Percentiles rank a stretch among this genome's conserved stretches.
Conservation (phyloP, 2,113 vertebrate genomes). For the Pardalotus punctatus region DNA sequence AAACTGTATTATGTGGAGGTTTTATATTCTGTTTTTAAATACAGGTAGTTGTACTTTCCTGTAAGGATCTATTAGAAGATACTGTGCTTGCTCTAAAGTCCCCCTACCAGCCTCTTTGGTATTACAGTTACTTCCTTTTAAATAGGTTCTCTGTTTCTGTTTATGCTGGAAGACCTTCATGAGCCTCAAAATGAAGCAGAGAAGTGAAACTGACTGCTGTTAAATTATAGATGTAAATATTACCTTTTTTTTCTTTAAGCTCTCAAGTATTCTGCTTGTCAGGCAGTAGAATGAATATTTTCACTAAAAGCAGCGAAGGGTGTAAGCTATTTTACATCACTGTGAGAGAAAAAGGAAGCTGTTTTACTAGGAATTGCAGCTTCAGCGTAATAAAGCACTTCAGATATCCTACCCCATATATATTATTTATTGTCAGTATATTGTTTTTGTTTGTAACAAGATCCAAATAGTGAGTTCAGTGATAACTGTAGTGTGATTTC, state of each 20-base stretch:
- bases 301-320: not conserved
- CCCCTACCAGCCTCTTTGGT: not conserved
- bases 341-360: not conserved
- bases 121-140: conserved; percentile 17
- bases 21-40: not conserved
- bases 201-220: not conserved
- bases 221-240: not conserved
- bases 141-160: not conserved
- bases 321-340: not conserved
- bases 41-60: not conserved
- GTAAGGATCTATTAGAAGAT: not conserved
- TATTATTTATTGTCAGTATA: not conserved
- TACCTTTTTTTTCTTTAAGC: not conserved
- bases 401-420: not conserved
- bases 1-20: not conserved
- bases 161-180: not conserved
- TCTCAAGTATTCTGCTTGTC: not conserved
- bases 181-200: not conserved
- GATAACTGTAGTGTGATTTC: not conserved
- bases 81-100: not conserved
- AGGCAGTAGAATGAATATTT: not conserved
- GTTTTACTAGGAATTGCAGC: not conserved
- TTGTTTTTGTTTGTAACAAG: not conserved
- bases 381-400: not conserved
- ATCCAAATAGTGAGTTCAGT: not conserved